Evolutionary conservation across 2,888 invertebrate genomes (phyloP).

Genomic region (Drosophila nigritarsus): DNA sequence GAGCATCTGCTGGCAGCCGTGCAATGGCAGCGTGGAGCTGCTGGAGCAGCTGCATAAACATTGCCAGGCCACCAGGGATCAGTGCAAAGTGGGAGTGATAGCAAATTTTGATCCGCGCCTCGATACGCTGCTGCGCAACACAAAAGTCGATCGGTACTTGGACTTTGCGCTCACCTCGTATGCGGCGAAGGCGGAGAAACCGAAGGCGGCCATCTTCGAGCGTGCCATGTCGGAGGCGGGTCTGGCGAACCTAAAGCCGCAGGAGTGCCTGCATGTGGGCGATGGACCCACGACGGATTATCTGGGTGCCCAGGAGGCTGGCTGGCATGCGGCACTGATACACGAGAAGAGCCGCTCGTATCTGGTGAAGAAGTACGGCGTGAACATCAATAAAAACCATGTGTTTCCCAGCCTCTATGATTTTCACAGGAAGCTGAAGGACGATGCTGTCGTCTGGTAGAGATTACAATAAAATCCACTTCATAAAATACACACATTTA

Average conservation of each 20-base stretch:
- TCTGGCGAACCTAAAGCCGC: slow-evolving; percentile 85
- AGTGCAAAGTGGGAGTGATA: slow-evolving; percentile 89
- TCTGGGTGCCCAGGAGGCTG: slow-evolving; percentile 89
- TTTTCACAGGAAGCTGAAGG: slow-evolving; percentile 85
- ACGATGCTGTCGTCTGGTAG: slow-evolving; percentile 82
- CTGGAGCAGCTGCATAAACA: slow-evolving; percentile 86
- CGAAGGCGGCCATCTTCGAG: slow-evolving; percentile 90
- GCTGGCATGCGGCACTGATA: slow-evolving; percentile 90
- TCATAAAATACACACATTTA: slow-evolving; percentile 3
- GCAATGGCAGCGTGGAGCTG: slow-evolving; percentile 88
- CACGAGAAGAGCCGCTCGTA: slow-evolving; percentile 83
- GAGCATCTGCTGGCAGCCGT: slow-evolving; percentile 90
- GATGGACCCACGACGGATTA: slow-evolving; percentile 92
- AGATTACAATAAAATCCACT: slow-evolving; percentile 23
- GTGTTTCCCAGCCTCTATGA: slow-evolving; percentile 86
- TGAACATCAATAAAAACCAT: slow-evolving; percentile 84
- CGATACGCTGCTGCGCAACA: slow-evolving; percentile 88
- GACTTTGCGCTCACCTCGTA: slow-evolving; percentile 93
- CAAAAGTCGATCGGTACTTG: slow-evolving; percentile 90
- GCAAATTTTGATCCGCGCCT: slow-evolving; percentile 96
- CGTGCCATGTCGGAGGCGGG: slow-evolving; percentile 87
- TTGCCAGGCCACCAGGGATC: slow-evolving; percentile 41
- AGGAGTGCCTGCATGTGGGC: slow-evolving; percentile 93
- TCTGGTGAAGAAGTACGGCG: slow-evolving; percentile 84
- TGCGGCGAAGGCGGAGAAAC: slow-evolving; percentile 90